Evolutionary conservation across 2,797 vertebrate species (phyloP), one percentile per base, ranked within the genome.

Genomic region (Eulemur coronatus): DNA sequence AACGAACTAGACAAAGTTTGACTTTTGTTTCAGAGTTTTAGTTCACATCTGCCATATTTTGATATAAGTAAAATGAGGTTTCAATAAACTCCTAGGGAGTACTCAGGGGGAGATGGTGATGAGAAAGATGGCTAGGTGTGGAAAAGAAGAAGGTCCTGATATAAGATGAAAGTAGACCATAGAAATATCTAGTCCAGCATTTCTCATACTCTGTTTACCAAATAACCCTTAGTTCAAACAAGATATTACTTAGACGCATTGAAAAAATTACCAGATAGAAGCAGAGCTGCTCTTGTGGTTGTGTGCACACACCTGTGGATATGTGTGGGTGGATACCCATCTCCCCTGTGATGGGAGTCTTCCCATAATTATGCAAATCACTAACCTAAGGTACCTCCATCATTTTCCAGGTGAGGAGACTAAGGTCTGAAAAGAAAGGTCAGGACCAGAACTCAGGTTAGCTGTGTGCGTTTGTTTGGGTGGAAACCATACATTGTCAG

Each of bases 11-110:
- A 91, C 20, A 41, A 52, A 81, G 3, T 35, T 35, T 65, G 61
- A 81, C 26, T 93, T 63, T 48, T 55, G 30, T 78, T 94, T 86
- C 28, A 76, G 69, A 75, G 67, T 72, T 84, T 84, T 50, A 72
- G 30, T 67, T 85, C 52, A 89, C 0, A 57, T 15, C 12, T 86
- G 50, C 89, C 33, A 9, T 65, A 61, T n/a, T 91, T 13, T 76
- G 50, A 89, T 24, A n/a, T 3, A 57, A 15, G 26, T 75, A 61
- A 59, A 86, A 85, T 75, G 17, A 33, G 43, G 72, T 61, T 91
- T 94, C 65, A 26, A 7, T 55, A 76, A 38, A 61, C n/a, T 76
- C 50, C 57, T 46, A 78, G 57, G 65, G 69, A 28, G 11, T 13
- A 22, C 41, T 72, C 1, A 20, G 59, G 24, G 30, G 35, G 76